Conservation (phyloP, 1,140 invertebrate species). For the Steinernema feltiae region DNA sequence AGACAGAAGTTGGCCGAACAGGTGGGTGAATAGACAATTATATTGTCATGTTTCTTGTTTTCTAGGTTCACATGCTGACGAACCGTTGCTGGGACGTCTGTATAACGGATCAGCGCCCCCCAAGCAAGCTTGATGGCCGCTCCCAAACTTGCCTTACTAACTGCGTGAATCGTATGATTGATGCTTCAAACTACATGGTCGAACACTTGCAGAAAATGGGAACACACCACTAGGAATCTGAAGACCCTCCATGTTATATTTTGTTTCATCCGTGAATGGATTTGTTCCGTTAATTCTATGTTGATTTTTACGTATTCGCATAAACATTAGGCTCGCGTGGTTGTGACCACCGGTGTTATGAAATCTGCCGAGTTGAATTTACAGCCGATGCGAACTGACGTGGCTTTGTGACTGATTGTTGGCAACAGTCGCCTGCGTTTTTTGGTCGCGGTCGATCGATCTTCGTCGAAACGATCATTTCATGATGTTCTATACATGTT, state of each 20-base stretch:
- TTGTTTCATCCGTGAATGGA: background rate
- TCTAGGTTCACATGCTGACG: conserved; percentile 45
- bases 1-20: conserved; percentile 41
- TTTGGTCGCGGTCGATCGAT: background rate
- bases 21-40: conserved; percentile 16
- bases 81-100: conserved; percentile 55
- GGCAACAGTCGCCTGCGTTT: background rate
- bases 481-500: too few relatives aligned
- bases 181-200: conserved; percentile 55
- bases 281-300: too few relatives aligned
- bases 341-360: too few relatives aligned
- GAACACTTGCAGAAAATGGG: conserved; percentile 53
- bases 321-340: too few relatives aligned
- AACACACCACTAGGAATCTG: conserved; percentile 32
- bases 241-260: conserved; percentile 22
- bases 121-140: conserved; percentile 44
- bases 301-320: too few relatives aligned
- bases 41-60: background rate
- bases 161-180: conserved; percentile 58
- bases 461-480: background rate
- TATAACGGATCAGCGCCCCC: conserved; percentile 48
- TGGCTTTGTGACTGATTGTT: background rate
- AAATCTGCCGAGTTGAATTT: too few relatives aligned
- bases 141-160: conserved; percentile 41
- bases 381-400: background rate